These are phyloP conservation scores for Gymnobelideus leadbeateri DNA, from an alignment of 2,113 vertebrate species.

Conservation along the genomic window DNA sequence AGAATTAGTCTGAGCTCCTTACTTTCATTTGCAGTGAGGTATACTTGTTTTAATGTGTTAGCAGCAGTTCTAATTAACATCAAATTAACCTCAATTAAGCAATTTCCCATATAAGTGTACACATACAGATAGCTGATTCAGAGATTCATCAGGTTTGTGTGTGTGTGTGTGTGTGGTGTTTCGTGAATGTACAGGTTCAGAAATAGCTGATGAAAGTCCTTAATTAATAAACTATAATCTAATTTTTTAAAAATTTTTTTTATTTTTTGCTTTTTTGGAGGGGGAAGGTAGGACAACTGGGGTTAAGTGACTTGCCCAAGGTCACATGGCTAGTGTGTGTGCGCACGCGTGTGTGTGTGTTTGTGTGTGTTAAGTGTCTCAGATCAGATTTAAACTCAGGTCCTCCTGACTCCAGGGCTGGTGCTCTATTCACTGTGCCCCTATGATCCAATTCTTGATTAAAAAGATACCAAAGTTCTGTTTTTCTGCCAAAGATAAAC, in stretches of 20 bases:
- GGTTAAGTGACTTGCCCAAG: too few relatives aligned
- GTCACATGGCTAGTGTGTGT: too few relatives aligned
- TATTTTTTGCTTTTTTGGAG: too few relatives aligned
- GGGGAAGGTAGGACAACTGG: too few relatives aligned
- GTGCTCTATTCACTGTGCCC: too few relatives aligned
- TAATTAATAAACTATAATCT: background rate
- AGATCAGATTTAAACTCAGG: too few relatives aligned
- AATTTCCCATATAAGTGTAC: slow-evolving; percentile 46
- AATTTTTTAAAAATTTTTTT: too few relatives aligned
- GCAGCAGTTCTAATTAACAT: slow-evolving; percentile 24
- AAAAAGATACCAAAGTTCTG: background rate
- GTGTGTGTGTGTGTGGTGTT: background rate
- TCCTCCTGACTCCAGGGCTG: too few relatives aligned
- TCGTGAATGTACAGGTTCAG: background rate
- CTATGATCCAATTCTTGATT: background rate
- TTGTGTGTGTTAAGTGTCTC: too few relatives aligned
- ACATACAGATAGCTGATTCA: slow-evolving; percentile 22
- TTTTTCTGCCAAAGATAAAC: background rate
- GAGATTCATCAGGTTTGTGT: background rate
- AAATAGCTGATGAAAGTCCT: slow-evolving; percentile 11
- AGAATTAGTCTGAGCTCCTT: background rate
- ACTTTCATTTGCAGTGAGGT: background rate
- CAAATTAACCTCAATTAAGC: slow-evolving; percentile 55
- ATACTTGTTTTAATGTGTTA: background rate
- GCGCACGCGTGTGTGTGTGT: too few relatives aligned